Evolutionary conservation across 1,140 invertebrate species (phyloP), one percentile per base, ranked within the genome.

Genomic region (Zaprionus lachaisei): DNA sequence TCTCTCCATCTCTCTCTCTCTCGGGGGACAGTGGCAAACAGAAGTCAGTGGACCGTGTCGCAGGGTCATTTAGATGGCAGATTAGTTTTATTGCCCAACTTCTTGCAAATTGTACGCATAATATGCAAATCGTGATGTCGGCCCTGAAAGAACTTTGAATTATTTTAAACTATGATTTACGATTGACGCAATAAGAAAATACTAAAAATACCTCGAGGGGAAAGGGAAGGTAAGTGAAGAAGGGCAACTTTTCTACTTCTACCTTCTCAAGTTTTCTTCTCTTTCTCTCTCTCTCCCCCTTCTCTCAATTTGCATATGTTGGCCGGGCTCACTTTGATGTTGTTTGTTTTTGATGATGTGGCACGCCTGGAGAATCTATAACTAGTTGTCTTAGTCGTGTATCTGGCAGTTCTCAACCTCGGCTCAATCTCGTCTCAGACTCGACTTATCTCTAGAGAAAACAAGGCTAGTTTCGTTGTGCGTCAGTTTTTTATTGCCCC

Each of bases 91-190:
- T 87, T 72, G 85, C 83, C 55, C 58, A 90, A 79, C 78, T 78
- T 78, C 78, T 84, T 90, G 78, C 81, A 90, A 87, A 87, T 83
- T 79, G 85, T 80, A 90, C 77, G 65, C 80, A 83, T 90, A 84
- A 87, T 87, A 84, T 80, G 69, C 38, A 84, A 75, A 75, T 87
- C 84, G 84, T 90, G 84, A 38, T 66, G 63, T 20, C 24, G 51
- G 58, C 67, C 67, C 49, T 49, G 51, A 20, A 61, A 37, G 51
- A 41, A 61, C 49, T 74, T 57, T 70, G 66, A 60, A 64, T 63
- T 64, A 64, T 71, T 75, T 75, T 64, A 64, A 75, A 71, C 67
- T 71, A 75, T 75, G 67, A 75, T 75, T 75, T 71, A 75, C 34
- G 72, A 64, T 57, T 26, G 58, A 55, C 44, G 26, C 14, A n/a